A percentile compares a stretch with the other conserved stretches of the same genome.
phyloP scores from a whole-genome alignment of 2,797 vertebrate genomes.

The Sternarchorhynchus goeldii region DNA sequence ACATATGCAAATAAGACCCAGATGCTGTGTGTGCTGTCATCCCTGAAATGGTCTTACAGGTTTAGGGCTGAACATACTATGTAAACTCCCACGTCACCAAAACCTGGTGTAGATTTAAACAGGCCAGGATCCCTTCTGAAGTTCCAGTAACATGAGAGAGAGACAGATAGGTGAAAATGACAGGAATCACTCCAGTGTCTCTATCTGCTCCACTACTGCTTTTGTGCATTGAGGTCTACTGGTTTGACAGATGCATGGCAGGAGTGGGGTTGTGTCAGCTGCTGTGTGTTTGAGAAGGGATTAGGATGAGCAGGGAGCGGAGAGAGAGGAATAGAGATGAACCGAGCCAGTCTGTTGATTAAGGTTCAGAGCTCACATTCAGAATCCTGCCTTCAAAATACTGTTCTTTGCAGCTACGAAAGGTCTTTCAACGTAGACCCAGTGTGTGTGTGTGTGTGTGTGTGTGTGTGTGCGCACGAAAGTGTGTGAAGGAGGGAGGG shows the following conservation, averaged over 20 bases:
- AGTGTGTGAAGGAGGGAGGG: neutral
- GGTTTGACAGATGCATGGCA: neutral
- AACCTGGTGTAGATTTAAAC: too few relatives aligned
- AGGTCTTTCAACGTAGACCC: neutral
- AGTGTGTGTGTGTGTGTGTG: constrained; percentile 2
- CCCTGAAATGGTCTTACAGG: neutral
- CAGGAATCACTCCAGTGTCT: constrained; percentile 24
- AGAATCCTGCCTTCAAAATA: neutral
- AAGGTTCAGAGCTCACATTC: neutral
- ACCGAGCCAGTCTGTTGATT: neutral
- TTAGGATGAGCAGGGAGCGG: neutral
- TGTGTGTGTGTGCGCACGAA: neutral
- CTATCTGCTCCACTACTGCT: neutral
- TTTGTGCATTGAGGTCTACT: neutral
- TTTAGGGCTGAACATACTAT: neutral
- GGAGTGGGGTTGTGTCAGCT: neutral
- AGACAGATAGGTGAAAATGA: neutral
- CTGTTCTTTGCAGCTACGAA: neutral
- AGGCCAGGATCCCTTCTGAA: too few relatives aligned
- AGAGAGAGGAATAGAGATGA: neutral
- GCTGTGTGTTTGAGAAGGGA: constrained; percentile 8
- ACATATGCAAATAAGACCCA: constrained; percentile 33
- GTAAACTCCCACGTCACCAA: neutral
- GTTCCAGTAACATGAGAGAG: too few relatives aligned
- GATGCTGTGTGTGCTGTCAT: constrained; percentile 16